Conservation (phyloP, 1,140 invertebrate genomes). For the Pogonomyrmex californicus region DNA sequence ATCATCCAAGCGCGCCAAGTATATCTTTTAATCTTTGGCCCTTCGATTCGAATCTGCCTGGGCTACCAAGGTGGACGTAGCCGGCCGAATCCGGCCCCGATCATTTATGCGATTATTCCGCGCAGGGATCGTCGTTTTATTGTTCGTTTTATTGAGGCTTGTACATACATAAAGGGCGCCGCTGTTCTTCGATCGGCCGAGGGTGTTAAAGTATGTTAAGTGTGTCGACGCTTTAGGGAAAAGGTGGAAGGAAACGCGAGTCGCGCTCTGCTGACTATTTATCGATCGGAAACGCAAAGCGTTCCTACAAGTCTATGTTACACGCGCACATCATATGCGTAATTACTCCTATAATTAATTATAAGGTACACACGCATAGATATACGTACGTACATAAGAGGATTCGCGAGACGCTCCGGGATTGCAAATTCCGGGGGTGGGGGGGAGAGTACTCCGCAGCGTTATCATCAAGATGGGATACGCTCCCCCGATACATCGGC, state of each 20-base stretch:
- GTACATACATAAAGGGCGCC: not conserved
- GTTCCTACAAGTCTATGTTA: slow-evolving; percentile 54
- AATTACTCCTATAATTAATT: slow-evolving; percentile 26
- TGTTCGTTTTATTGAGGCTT: slow-evolving; percentile 26
- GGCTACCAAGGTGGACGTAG: not conserved
- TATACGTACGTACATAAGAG: slow-evolving; percentile 53
- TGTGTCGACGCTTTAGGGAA: not conserved
- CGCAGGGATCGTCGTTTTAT: not conserved
- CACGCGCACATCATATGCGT: slow-evolving; percentile 25
- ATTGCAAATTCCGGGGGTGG: not conserved
- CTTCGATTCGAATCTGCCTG: too few relatives aligned
- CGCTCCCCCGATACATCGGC: not conserved
- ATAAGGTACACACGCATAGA: slow-evolving; percentile 31
- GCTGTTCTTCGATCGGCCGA: slow-evolving; percentile 9
- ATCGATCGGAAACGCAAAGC: slow-evolving; percentile 32
- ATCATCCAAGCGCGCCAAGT: too few relatives aligned
- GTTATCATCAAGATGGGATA: not conserved
- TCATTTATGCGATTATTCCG: not conserved
- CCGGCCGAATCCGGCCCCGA: not conserved
- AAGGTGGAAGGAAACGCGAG: not conserved
- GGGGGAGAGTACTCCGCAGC: too few relatives aligned
- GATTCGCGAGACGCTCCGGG: not conserved
- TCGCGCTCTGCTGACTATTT: not conserved
- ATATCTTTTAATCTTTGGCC: too few relatives aligned
- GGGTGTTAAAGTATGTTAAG: not conserved